Evolutionary conservation across 2,888 invertebrate species (phyloP).

Genomic region (Dolichopus griseipennis): DNA sequence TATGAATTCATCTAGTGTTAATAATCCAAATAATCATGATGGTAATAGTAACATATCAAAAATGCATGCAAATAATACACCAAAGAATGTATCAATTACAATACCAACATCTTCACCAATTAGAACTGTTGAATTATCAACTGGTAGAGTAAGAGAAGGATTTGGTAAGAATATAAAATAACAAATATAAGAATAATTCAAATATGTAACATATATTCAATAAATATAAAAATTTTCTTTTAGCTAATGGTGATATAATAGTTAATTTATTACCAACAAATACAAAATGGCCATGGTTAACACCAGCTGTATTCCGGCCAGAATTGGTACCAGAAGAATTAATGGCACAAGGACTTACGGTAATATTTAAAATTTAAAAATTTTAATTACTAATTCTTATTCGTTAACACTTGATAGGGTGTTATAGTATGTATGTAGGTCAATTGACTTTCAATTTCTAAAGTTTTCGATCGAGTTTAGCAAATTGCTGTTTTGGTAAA

Average conservation of each 20-base stretch:
- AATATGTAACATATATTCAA: not conserved
- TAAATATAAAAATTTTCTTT: slow-evolving; percentile 22
- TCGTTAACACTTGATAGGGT: too few relatives aligned
- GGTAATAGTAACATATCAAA: slow-evolving; percentile 11
- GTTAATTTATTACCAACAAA: slow-evolving; percentile 84
- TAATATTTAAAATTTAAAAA: too few relatives aligned
- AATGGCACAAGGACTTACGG: slow-evolving; percentile 87
- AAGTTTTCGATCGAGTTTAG: too few relatives aligned
- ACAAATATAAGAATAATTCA: too few relatives aligned
- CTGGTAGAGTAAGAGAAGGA: slow-evolving; percentile 57
- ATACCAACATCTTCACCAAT: slow-evolving; percentile 31
- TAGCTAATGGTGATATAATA: slow-evolving; percentile 86
- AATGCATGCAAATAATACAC: slow-evolving; percentile 24
- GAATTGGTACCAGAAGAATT: slow-evolving; percentile 89
- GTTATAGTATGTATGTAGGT: too few relatives aligned
- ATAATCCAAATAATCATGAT: slow-evolving; percentile 24
- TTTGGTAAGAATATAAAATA: slow-evolving; percentile 42
- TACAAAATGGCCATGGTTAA: slow-evolving; percentile 84
- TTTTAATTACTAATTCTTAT: too few relatives aligned
- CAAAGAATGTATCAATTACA: slow-evolving; percentile 30
- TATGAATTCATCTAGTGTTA: slow-evolving; percentile 35
- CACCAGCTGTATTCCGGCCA: slow-evolving; percentile 82
- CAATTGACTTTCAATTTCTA: too few relatives aligned
- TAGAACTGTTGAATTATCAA: slow-evolving; percentile 50
- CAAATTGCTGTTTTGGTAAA: too few relatives aligned